Evolutionary conservation across 2,888 invertebrate species (phyloP).

Genomic region (Protodeltote pygarga): DNA sequence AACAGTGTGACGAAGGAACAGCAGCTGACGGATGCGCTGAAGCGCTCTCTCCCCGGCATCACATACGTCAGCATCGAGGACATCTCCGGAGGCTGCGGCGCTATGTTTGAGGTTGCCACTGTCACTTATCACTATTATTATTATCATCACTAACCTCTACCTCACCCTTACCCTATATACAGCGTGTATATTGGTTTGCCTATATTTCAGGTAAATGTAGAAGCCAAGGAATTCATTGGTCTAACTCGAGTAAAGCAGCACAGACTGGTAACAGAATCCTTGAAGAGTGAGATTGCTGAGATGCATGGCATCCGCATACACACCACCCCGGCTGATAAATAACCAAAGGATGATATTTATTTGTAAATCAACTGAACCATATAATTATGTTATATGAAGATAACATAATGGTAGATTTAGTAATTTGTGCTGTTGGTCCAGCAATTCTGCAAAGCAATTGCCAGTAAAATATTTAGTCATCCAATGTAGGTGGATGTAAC

Average conservation of each 20-base stretch:
- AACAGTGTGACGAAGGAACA: conserved; percentile 75
- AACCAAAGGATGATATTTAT: conserved; percentile 9
- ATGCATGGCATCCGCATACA: conserved; percentile 95
- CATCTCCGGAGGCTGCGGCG: conserved; percentile 93
- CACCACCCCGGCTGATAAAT: conserved; percentile 83
- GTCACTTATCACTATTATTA: too few relatives aligned
- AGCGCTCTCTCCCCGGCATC: conserved; percentile 87
- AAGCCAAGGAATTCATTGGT: conserved; percentile 90
- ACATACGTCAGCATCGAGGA: conserved; percentile 89
- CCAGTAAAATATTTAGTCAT: too few relatives aligned
- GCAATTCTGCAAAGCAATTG: too few relatives aligned
- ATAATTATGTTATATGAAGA: too few relatives aligned
- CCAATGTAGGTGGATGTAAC: too few relatives aligned
- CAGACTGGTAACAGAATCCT: conserved; percentile 89
- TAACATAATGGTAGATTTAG: too few relatives aligned
- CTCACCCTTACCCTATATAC: too few relatives aligned
- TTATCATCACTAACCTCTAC: too few relatives aligned
- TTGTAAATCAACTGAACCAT: too few relatives aligned
- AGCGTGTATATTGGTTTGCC: background rate
- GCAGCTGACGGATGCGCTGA: conserved; percentile 68
- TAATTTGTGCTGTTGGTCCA: too few relatives aligned
- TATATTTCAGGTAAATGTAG: conserved; percentile 84
- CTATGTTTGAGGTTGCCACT: conserved; percentile 91
- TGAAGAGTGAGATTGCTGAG: conserved; percentile 92
- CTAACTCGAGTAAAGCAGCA: conserved; percentile 91